Percentiles rank a stretch among this genome's conserved stretches.
These are phyloP conservation scores for Callipepla squamata DNA, from an alignment of 2,113 vertebrate species.

Conservation along the genomic window DNA sequence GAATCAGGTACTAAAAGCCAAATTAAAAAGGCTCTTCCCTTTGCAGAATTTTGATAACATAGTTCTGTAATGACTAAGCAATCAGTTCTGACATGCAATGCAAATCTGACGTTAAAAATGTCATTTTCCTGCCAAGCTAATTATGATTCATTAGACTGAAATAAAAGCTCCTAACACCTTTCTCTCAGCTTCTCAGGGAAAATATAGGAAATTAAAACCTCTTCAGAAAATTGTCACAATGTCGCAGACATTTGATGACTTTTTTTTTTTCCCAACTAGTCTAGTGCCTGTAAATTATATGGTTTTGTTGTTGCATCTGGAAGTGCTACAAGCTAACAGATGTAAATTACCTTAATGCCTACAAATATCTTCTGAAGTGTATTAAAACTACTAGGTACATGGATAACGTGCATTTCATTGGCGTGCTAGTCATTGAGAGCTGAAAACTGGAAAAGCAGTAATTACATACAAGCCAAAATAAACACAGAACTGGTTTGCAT, in stretches of 20 bases:
- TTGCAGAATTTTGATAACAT: background rate
- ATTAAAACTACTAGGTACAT: background rate
- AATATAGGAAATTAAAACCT: background rate
- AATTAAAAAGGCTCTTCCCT: rapidly evolving
- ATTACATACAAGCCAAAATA: background rate
- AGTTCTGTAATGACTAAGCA: background rate
- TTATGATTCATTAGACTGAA: constrained; percentile 59
- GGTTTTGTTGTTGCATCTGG: background rate
- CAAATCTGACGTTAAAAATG: constrained; percentile 36
- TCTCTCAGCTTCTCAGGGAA: background rate
- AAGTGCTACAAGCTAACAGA: background rate
- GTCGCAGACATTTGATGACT: background rate
- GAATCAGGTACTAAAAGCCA: rapidly evolving
- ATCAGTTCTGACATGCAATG: background rate
- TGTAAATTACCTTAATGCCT: background rate
- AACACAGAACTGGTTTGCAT: background rate
- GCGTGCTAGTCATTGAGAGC: background rate
- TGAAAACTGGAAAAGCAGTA: background rate
- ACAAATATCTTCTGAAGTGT: background rate
- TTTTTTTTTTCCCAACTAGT: background rate
- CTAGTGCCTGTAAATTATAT: rapidly evolving
- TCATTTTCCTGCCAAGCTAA: background rate
- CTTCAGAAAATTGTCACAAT: background rate
- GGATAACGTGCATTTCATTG: background rate
- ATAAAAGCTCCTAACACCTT: background rate